Evolutionary conservation across 2,113 vertebrate genomes (phyloP).

Genomic region (Chitala chitala): DNA sequence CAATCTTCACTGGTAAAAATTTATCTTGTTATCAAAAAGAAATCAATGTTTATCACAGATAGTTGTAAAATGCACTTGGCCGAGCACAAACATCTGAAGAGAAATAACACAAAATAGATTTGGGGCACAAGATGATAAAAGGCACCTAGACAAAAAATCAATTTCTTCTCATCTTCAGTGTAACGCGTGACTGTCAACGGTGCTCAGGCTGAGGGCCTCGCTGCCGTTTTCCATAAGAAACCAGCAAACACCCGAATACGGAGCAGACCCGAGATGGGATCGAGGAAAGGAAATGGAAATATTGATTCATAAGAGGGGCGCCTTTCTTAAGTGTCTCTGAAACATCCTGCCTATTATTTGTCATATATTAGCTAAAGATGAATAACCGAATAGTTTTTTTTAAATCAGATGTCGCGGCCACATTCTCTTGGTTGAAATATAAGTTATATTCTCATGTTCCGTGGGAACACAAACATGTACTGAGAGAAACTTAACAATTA

Average conservation of each 20-base stretch:
- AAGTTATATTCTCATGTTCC: no score
- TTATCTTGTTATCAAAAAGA: not conserved
- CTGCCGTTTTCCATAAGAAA: not conserved
- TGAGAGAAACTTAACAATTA: no score
- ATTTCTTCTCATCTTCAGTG: not conserved
- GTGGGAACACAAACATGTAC: no score
- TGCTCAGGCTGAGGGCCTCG: not conserved
- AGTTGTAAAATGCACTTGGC: not conserved
- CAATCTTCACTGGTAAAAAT: no score
- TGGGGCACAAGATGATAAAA: not conserved
- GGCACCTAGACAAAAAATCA: not conserved
- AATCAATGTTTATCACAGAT: not conserved
- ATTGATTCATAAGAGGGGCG: constrained; percentile 10
- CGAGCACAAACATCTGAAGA: not conserved
- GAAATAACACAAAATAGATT: not conserved
- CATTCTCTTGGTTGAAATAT: not conserved
- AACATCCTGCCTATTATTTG: not conserved
- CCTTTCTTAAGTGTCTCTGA: not conserved
- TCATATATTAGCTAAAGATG: not conserved
- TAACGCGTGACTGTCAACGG: not conserved
- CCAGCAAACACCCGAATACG: not conserved
- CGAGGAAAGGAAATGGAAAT: constrained; percentile 3
- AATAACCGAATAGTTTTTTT: not conserved
- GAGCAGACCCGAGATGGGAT: not conserved
- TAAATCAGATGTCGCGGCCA: not conserved